These are phyloP conservation scores for Dromius quadrimaculatus DNA, from an alignment of 2,888 invertebrate species.

Conservation along the genomic window DNA sequence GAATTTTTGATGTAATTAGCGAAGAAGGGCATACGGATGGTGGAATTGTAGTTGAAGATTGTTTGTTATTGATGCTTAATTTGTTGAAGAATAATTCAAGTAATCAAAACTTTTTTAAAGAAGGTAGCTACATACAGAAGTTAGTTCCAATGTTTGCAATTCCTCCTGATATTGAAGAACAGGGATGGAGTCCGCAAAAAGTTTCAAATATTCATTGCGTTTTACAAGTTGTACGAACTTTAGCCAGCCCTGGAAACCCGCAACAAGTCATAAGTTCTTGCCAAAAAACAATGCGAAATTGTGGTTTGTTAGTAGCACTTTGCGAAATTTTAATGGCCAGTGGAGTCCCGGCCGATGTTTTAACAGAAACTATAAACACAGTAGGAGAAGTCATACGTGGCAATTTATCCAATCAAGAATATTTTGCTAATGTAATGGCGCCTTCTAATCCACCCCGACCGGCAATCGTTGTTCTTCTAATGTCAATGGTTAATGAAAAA, in stretches of 20 bases:
- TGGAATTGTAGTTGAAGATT: constrained; percentile 98
- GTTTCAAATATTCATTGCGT: constrained; percentile 94
- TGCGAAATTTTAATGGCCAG: constrained; percentile 95
- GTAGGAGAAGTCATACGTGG: constrained; percentile 96
- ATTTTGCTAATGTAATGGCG: constrained; percentile 89
- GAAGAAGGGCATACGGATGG: constrained; percentile 95
- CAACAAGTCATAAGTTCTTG: constrained; percentile 83
- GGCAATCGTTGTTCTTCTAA: constrained; percentile 91
- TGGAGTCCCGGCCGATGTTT: constrained; percentile 95
- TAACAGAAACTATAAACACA: constrained; percentile 95
- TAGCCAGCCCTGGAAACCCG: constrained; percentile 95
- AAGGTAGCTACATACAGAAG: constrained; percentile 94
- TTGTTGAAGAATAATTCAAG: constrained; percentile 94
- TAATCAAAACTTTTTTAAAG: constrained; percentile 98
- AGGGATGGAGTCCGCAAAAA: constrained; percentile 93
- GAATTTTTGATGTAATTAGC: constrained; percentile 91
- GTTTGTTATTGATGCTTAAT: constrained; percentile 91
- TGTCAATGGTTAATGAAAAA: constrained; percentile 99
- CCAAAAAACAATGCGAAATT: constrained; percentile 89
- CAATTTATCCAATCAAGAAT: constrained; percentile 90
- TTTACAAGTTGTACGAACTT: constrained; percentile 87
- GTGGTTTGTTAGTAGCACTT: constrained; percentile 83
- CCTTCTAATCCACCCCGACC: constrained; percentile 95
- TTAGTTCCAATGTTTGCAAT: constrained; percentile 89
- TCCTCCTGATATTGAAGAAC: constrained; percentile 78